Evolutionary conservation across 2,113 vertebrate species (phyloP), one percentile per base, ranked within the genome.

Genomic region (Otolemur garnettii): DNA sequence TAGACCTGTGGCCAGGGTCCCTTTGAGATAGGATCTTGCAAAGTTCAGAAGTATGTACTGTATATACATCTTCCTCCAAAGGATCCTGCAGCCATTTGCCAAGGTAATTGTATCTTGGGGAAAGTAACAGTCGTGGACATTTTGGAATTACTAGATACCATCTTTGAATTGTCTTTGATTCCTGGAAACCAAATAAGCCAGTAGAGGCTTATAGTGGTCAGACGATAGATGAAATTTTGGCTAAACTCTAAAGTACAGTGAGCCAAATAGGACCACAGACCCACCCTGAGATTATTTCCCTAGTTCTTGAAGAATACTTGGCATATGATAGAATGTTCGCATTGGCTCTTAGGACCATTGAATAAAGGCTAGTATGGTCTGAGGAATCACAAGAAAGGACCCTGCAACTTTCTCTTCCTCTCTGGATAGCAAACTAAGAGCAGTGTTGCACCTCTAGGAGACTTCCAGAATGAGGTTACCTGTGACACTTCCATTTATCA

Each of bases 381-480:
- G 42, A 71, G 71, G 28, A n/a, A 71, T 57, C 33, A 33, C 57
- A 86, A 1, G 12, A 59, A 59, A 57, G 66, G 50, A 75, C 15
- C 22, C 83, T 30, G 50, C 75, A 68, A 50, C 19, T 81, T 74
- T 35, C 18, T 59, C 30, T 66, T 9, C 2, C 38, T 66, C 14
- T 38, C 72, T 7, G 21, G 64, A 50, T 78, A 53, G 72, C 30
- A 57, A 75, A 35, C 15, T 21, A 33, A 87, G 66, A 42, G 74
- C 4, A 3, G 0, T 17, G 53, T 26, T 77, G 30, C 24, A 5
- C 0, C 15, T 14, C 24, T 8, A n/a, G n/a, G 22, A 62, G 35
- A 10, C 72, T 17, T 22, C n/a, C 7, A 50, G 82, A 42, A 53
- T 3, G 15, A 74, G 11, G n/a, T 13, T 75, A 1, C 72, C 26